Evolutionary conservation across 2,888 invertebrate genomes (phyloP).

Genomic region (Smittia sp.): DNA sequence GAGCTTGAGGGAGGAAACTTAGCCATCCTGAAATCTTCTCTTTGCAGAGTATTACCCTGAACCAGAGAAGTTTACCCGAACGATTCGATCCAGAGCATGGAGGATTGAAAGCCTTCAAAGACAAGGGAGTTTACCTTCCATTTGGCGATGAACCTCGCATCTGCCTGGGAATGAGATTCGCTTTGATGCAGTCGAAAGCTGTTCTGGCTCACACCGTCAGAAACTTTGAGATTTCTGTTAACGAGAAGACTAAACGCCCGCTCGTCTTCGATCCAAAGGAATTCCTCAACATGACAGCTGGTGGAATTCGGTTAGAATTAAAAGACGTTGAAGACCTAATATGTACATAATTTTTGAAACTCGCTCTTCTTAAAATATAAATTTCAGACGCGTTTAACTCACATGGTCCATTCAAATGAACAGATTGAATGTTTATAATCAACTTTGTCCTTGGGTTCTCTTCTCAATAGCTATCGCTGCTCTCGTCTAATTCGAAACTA

Average conservation of each 20-base stretch:
- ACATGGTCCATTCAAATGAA: no score
- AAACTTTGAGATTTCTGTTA: constrained; percentile 45
- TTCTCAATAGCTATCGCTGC: no score
- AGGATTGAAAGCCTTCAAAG: constrained; percentile 34
- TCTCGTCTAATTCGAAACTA: no score
- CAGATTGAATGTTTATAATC: no score
- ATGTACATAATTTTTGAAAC: no score
- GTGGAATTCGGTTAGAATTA: constrained; percentile 48
- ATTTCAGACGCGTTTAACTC: no score
- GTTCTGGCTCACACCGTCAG: constrained; percentile 48
- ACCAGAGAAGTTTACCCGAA: constrained; percentile 39
- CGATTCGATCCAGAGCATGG: constrained; percentile 38
- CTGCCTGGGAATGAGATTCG: constrained; percentile 51
- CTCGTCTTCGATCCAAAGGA: constrained; percentile 45
- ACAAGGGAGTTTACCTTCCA: constrained; percentile 15
- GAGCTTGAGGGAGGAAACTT: constrained; percentile 24
- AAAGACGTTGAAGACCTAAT: no score
- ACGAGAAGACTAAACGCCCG: neutral
- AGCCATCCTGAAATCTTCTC: no score
- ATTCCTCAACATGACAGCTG: constrained; percentile 46
- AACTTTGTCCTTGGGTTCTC: no score
- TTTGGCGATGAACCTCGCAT: constrained; percentile 49
- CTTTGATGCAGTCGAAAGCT: constrained; percentile 49
- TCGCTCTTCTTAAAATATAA: no score
- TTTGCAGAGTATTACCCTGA: constrained; percentile 16